Evolutionary conservation across 2,113 vertebrate species (phyloP), one percentile per base, ranked within the genome.

Genomic region (Sylvietta virens): DNA sequence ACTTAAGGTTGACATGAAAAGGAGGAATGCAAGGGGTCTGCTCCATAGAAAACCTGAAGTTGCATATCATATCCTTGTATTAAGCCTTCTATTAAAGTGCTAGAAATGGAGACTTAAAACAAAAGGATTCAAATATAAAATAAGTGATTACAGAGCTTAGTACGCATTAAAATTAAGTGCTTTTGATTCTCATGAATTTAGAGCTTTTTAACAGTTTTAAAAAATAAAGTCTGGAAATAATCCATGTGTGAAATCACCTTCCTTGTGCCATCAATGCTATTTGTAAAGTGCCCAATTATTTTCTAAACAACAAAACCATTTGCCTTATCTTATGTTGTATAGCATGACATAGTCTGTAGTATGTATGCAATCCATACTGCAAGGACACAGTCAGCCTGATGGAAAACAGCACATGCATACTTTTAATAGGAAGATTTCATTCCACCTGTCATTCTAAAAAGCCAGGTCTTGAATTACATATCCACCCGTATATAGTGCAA

Each of bases 51-150:
- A 98, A 98, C 83, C 88, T 96, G 94, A 95, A 97, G 74, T 93
- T 97, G 93, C 88, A 92, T 95, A 97, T 97, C 90, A 96, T 97
- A 96, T 81, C 78, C 81, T 97, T 93, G 97, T 97, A 97, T 97
- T 97, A 97, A 98, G 97, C 91, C 78, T 96, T 93, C 89, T 94
- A 95, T 80, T 97, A 97, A 97, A 98, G 97, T 97, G 97, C 97
- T 96, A 96, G 88, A 95, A 96, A 95, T 85, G 89, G 93, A 96
- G 92, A 96, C 92, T 88, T 84, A 95, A 96, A 95, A 85, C 77
- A 96, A 96, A 96, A 94, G 89, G 65, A 93, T 84, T 95, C 95
- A 96, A 97, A 92, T 71, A 96, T 8, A 90, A 97, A 95, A 89
- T 66, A 97, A 96, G 92, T 93, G 92, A 95, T 89, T 96, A 96